A percentile compares a stretch with the other conserved stretches of the same genome.
Conservation (phyloP, 2,797 vertebrate species). For the Phaenicophaeus curvirostris region DNA sequence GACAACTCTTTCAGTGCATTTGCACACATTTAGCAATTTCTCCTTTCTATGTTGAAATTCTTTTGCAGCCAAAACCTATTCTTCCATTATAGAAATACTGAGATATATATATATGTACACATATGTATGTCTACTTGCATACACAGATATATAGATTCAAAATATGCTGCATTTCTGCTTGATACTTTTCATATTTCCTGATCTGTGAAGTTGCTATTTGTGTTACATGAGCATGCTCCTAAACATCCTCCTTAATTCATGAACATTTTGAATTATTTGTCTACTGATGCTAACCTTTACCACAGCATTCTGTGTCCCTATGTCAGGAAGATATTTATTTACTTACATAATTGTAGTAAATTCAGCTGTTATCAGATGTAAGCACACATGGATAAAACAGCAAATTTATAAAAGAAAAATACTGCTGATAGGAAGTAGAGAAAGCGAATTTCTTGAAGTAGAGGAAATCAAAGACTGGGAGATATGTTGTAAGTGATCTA, state of each 20-base stretch:
- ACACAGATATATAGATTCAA: neutral
- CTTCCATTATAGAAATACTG: neutral
- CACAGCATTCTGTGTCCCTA: fast-evolving
- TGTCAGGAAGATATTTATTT: neutral
- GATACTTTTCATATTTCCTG: neutral
- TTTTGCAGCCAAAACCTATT: neutral
- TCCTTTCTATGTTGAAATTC: neutral
- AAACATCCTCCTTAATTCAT: neutral
- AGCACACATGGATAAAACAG: neutral
- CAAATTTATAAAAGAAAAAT: neutral
- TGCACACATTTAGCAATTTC: neutral
- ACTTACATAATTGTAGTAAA: neutral
- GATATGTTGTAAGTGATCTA: neutral
- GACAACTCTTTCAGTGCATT: neutral
- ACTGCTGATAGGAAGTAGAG: neutral
- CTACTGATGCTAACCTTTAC: neutral
- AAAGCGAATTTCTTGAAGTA: neutral
- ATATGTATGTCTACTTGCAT: too few relatives aligned
- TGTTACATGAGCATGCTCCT: fast-evolving
- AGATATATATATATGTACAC: fast-evolving
- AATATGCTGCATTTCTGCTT: neutral
- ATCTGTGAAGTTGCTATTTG: neutral
- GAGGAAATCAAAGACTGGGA: neutral
- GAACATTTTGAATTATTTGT: neutral
- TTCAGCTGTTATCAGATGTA: neutral